Evolutionary conservation across 2,888 invertebrate genomes (phyloP).

Genomic region (Stramonita haemastoma): DNA sequence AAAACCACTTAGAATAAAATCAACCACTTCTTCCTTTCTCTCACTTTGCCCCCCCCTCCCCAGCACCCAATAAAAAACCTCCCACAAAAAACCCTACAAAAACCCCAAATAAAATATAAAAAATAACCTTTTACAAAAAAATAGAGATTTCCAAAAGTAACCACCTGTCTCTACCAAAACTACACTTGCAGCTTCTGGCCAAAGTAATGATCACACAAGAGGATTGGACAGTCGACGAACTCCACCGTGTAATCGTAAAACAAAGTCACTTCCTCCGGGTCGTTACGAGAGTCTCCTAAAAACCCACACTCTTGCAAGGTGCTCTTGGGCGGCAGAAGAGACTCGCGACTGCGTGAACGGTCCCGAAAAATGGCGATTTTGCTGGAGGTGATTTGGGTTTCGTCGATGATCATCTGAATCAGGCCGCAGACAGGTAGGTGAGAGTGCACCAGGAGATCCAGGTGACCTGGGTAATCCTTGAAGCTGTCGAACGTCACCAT

Average conservation of each 20-base stretch:
- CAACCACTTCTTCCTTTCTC: too few species aligned
- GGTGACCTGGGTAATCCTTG: slow-evolving; percentile 69
- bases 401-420: slow-evolving; percentile 65
- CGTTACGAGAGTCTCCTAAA: slow-evolving; percentile 57
- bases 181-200: slow-evolving; percentile 58
- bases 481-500: slow-evolving; percentile 72
- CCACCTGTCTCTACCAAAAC: too few species aligned
- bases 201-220: slow-evolving; percentile 75
- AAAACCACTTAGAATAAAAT: too few species aligned
- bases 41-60: too few species aligned
- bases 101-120: background rate
- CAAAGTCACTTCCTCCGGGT: slow-evolving; percentile 67
- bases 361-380: slow-evolving; percentile 72
- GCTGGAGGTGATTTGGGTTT: slow-evolving; percentile 67
- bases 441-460: slow-evolving; percentile 68
- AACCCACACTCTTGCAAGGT: slow-evolving; percentile 71
- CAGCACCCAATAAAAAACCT: too few species aligned
- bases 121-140: background rate
- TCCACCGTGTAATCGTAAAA: slow-evolving; percentile 75
- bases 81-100: too few species aligned
- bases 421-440: slow-evolving; percentile 69
- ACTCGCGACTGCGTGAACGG: slow-evolving; percentile 63
- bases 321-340: slow-evolving; percentile 62
- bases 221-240: slow-evolving; percentile 72
- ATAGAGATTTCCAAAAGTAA: too few species aligned